phyloP scores from a whole-genome alignment of 2,113 vertebrate species.

The Eira barbara region DNA sequence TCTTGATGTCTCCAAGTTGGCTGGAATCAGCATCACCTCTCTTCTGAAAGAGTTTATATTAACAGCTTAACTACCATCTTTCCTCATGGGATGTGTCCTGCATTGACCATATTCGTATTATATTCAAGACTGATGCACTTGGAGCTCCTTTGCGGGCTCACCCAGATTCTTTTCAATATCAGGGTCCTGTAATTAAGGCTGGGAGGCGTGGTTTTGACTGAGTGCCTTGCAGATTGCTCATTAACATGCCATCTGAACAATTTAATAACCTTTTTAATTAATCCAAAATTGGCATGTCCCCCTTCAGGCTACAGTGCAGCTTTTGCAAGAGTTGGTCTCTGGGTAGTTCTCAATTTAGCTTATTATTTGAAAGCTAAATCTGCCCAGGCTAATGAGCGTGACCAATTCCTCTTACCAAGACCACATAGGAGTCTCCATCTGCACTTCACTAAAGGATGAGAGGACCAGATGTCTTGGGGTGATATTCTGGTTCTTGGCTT shows the following conservation, averaged over 20 bases:
- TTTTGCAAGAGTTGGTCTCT: constrained; percentile 70
- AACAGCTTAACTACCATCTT: neutral
- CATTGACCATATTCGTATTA: constrained; percentile 20
- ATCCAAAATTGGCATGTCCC: constrained; percentile 75
- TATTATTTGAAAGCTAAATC: constrained; percentile 74
- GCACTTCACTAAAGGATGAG: constrained; percentile 61
- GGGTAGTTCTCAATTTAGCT: constrained; percentile 75
- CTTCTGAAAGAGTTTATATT: neutral
- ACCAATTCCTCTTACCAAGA: constrained; percentile 69
- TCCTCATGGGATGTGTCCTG: neutral
- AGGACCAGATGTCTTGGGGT: constrained; percentile 70
- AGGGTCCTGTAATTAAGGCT: constrained; percentile 71
- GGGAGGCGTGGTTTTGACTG: constrained; percentile 66
- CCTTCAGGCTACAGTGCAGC: constrained; percentile 66
- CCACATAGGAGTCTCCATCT: constrained; percentile 73
- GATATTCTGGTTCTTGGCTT: constrained; percentile 60
- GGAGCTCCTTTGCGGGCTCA: neutral
- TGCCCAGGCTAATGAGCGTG: constrained; percentile 74
- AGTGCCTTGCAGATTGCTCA: constrained; percentile 71
- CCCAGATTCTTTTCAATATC: constrained; percentile 58
- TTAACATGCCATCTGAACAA: constrained; percentile 78
- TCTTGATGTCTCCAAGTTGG: neutral
- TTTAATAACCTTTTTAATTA: constrained; percentile 79
- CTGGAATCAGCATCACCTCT: neutral
- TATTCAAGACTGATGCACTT: constrained; percentile 36